Evolutionary conservation across 1,140 invertebrate genomes (phyloP).

Genomic region (Coenobita brevimanus): DNA sequence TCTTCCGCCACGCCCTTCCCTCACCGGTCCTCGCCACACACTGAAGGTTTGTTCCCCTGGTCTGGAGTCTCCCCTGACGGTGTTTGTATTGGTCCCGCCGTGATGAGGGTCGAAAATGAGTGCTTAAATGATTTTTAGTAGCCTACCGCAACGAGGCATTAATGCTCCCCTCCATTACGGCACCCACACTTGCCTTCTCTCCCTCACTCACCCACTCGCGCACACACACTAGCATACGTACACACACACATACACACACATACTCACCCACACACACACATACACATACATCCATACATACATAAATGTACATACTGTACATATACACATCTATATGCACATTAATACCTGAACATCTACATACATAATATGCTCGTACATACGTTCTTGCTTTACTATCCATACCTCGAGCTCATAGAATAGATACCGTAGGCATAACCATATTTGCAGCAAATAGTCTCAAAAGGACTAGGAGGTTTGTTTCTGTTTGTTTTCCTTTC

Average conservation of each 20-base stretch:
- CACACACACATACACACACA: constrained; percentile 10
- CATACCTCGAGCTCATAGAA: no score
- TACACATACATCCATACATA: background rate
- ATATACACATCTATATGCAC: background rate
- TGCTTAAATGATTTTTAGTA: constrained; percentile 65
- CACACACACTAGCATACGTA: constrained; percentile 13
- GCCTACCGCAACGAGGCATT: constrained; percentile 58
- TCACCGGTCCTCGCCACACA: constrained; percentile 4
- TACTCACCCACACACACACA: constrained; percentile 16
- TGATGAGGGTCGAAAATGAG: constrained; percentile 51
- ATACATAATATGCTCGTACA: background rate
- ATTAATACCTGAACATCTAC: background rate
- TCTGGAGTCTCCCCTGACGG: background rate
- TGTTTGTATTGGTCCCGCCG: constrained; percentile 42
- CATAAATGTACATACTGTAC: background rate
- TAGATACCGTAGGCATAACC: no score
- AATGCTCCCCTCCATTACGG: constrained; percentile 52
- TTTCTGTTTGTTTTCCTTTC: no score
- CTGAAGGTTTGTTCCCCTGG: constrained; percentile 13
- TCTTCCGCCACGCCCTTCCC: background rate
- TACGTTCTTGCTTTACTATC: no score
- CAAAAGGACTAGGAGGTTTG: no score
- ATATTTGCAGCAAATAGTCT: no score
- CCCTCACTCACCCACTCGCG: background rate
- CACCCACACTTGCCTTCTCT: background rate